Evolutionary conservation across 2,888 invertebrate genomes (phyloP).

Genomic region (Lepidocyrtinus sp.): DNA sequence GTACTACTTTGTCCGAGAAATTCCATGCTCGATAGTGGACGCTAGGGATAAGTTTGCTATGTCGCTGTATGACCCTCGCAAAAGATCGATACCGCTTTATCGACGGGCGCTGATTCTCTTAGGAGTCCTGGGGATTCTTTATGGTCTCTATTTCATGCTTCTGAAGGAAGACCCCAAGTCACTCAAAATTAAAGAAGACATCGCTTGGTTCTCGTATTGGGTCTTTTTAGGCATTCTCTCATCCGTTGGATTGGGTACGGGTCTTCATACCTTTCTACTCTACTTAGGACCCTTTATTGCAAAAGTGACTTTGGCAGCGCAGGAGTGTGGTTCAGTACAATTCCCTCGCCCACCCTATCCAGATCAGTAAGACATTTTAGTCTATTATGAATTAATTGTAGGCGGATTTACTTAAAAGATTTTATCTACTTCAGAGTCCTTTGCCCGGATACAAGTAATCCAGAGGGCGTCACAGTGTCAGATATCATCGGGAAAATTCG

Average conservation of each 20-base stretch:
- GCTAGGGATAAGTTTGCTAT: conserved; percentile 71
- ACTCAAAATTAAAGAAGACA: conserved; percentile 71
- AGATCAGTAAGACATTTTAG: conserved; percentile 82
- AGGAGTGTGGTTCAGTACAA: conserved; percentile 94
- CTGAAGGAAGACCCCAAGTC: conserved; percentile 68
- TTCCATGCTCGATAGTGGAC: conserved; percentile 72
- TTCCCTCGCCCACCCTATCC: conserved; percentile 99
- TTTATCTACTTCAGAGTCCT: conserved; percentile 81
- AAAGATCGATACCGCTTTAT: conserved; percentile 70
- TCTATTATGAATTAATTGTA: background rate
- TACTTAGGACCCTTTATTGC: conserved; percentile 99
- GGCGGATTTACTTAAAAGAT: background rate
- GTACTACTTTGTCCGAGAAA: conserved; percentile 85
- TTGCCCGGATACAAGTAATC: conserved; percentile 84
- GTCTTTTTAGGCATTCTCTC: conserved; percentile 94
- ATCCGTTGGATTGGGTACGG: conserved; percentile 97
- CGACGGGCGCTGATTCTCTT: conserved; percentile 70
- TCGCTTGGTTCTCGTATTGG: conserved; percentile 91
- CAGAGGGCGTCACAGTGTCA: conserved; percentile 82
- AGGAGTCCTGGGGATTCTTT: conserved; percentile 72
- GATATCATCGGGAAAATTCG: conserved; percentile 79
- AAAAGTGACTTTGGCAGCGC: conserved; percentile 96
- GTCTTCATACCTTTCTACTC: conserved; percentile 97
- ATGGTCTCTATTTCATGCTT: conserved; percentile 70
- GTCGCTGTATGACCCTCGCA: conserved; percentile 71